Evolutionary conservation across 2,113 vertebrate genomes (phyloP), one percentile per base, ranked within the genome.

Genomic region (Crotophaga sulcirostris): DNA sequence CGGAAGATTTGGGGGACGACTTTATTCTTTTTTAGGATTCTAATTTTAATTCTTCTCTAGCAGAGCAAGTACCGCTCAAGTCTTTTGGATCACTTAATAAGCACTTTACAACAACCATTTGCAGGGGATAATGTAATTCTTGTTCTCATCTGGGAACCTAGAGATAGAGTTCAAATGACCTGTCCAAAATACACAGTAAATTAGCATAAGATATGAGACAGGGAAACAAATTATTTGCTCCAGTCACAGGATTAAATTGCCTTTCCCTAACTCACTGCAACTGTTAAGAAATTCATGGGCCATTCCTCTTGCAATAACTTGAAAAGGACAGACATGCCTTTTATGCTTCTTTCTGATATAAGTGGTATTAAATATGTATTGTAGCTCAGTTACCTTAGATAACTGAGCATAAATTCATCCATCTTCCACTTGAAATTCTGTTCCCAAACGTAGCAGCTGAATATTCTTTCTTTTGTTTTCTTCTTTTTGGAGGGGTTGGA

Each of bases 201-300:
- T 95, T 91, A 91, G 31, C 59, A 73, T 95, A 79, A 80, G 74
- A 90, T 90, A 73, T 73, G 51, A 89, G 77, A 79, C 40, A 79
- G 45, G 42, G 24, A 89, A 96, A 76, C 73, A 96, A 72, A 56
- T 91, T 94, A 72, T 34, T 94, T 95, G 49, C 84, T 94, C 28
- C 56, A 81, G 36, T 62, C 89, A 64, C 21, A 49, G 60, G 49
- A 73, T 93, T 94, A 87, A 92, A 96, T 93, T 87, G 44, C 74
- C 67, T 73, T 93, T 91, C 83, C 47, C 68, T 94, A 92, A 56
- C 33, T 90, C 60, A 47, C 47, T 88, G 68, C 42, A 90, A 59
- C 85, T 95, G 47, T 85, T 96, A 94, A 96, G 94, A 95, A 96
- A 96, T 96, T 96, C 79, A 93, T 90, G 69, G 86, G 44, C 75